phyloP scores from a whole-genome alignment of 1,140 invertebrate species.

The Dendrolimus kikuchii region DNA sequence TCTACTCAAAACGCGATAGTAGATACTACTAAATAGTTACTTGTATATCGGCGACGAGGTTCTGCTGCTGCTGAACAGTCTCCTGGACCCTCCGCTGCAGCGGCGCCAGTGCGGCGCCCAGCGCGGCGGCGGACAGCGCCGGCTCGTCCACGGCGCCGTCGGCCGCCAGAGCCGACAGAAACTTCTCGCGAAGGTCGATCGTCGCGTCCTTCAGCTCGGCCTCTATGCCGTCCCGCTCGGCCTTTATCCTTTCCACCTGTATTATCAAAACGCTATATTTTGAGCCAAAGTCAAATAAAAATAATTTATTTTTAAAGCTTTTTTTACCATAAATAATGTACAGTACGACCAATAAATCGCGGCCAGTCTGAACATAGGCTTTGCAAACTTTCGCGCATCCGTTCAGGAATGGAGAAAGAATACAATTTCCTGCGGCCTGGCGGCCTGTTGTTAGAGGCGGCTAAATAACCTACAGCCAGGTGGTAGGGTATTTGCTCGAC shows the following conservation, averaged over 20 bases:
- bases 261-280: not conserved
- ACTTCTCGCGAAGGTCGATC: conserved; percentile 72
- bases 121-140: conserved; percentile 86
- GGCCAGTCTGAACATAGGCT: too few species aligned
- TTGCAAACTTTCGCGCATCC: too few species aligned
- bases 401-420: too few species aligned
- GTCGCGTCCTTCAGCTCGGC: conserved; percentile 18
- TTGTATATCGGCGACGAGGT: conserved; percentile 48
- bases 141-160: conserved; percentile 79
- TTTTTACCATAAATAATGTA: too few species aligned
- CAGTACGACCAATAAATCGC: too few species aligned
- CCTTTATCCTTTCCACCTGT: conserved; percentile 16
- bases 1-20: too few species aligned
- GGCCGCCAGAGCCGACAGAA: conserved; percentile 84
- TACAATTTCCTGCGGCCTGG: too few species aligned
- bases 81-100: conserved; percentile 84
- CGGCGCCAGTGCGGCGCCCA: conserved; percentile 86
- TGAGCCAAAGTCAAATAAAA: not conserved
- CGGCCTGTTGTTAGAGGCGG: too few species aligned
- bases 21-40: not conserved
- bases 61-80: conserved; percentile 89
- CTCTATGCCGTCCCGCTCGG: conserved; percentile 20
- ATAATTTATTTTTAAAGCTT: too few species aligned
- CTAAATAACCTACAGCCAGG: too few species aligned
- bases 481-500: too few species aligned